Conservation (phyloP, 2,888 invertebrate species). For the Cynaeus angustus region DNA sequence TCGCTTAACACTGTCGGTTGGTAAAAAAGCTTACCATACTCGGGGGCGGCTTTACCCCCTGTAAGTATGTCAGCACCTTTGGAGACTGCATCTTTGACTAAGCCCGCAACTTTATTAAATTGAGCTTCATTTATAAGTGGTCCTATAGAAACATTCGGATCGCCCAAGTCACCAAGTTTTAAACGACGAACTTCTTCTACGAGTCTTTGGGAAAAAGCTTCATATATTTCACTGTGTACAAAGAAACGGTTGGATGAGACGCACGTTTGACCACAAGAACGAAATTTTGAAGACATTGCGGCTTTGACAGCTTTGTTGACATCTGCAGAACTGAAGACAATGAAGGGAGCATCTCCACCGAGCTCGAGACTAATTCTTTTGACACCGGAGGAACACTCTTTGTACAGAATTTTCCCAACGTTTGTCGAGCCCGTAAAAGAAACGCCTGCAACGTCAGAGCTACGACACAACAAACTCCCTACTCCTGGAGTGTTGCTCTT, state of each 20-base stretch:
- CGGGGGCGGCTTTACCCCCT: conserved; percentile 82
- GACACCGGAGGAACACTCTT: conserved; percentile 88
- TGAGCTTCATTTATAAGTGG: conserved; percentile 94
- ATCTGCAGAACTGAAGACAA: conserved; percentile 95
- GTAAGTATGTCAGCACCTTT: conserved; percentile 87
- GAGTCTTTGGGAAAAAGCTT: conserved; percentile 85
- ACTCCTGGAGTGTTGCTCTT: conserved; percentile 84
- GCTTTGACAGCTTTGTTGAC: conserved; percentile 89
- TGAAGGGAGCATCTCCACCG: conserved; percentile 98
- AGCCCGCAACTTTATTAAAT: conserved; percentile 83
- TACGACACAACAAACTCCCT: conserved; percentile 90
- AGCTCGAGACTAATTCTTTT: conserved; percentile 94
- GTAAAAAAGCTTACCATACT: conserved; percentile 86
- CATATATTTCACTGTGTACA: conserved; percentile 78
- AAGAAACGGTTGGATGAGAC: conserved; percentile 94
- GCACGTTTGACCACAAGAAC: conserved; percentile 98
- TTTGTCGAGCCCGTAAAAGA: conserved; percentile 97
- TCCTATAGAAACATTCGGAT: conserved; percentile 85
- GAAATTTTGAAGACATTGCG: conserved; percentile 93
- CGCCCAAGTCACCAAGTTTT: conserved; percentile 86
- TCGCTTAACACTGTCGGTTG: conserved; percentile 91
- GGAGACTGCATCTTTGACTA: conserved; percentile 89
- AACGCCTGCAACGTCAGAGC: conserved; percentile 87
- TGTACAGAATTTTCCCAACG: conserved; percentile 91
- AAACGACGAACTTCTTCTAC: conserved; percentile 79